Evolutionary conservation across 2,888 invertebrate species (phyloP).

Genomic region (Ophion obscuratus): DNA sequence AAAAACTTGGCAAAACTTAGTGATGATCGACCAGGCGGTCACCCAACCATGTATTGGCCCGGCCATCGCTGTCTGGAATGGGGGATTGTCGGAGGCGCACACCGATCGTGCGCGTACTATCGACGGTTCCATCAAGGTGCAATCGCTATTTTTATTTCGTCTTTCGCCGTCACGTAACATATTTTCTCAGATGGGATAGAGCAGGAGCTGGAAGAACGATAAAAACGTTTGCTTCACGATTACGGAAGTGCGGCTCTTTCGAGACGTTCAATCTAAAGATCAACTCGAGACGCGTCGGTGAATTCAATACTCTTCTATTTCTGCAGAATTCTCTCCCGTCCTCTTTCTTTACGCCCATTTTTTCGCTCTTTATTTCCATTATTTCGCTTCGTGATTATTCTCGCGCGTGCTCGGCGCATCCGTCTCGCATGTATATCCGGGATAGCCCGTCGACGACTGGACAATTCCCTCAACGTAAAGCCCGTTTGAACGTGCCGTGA

Average conservation of each 20-base stretch:
- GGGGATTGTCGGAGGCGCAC: no score
- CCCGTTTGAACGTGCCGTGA: constrained; percentile 71
- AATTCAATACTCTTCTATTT: constrained; percentile 37
- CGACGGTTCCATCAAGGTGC: no score
- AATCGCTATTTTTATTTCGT: background rate
- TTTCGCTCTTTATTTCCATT: constrained; percentile 23
- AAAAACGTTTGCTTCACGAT: constrained; percentile 25
- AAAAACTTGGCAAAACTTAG: no score
- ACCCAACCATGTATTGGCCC: no score
- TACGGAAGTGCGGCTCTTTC: background rate
- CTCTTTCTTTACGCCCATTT: constrained; percentile 1
- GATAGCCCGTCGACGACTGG: constrained; percentile 66
- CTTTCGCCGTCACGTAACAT: background rate
- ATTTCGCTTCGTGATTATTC: constrained; percentile 40
- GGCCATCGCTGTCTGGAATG: no score
- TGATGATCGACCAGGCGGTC: no score
- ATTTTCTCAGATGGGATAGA: background rate
- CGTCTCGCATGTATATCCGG: constrained; percentile 25
- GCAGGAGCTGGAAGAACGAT: constrained; percentile 24
- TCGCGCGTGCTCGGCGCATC: constrained; percentile 41
- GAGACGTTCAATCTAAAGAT: constrained; percentile 12
- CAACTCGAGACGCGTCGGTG: constrained; percentile 18
- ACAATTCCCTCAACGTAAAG: constrained; percentile 73
- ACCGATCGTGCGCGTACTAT: no score
- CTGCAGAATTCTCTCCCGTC: background rate